A percentile compares a stretch with the other conserved stretches of the same genome.
These are phyloP conservation scores for Setipinna tenuifilis DNA, from an alignment of 2,797 vertebrate genomes.

Conservation along the genomic window DNA sequence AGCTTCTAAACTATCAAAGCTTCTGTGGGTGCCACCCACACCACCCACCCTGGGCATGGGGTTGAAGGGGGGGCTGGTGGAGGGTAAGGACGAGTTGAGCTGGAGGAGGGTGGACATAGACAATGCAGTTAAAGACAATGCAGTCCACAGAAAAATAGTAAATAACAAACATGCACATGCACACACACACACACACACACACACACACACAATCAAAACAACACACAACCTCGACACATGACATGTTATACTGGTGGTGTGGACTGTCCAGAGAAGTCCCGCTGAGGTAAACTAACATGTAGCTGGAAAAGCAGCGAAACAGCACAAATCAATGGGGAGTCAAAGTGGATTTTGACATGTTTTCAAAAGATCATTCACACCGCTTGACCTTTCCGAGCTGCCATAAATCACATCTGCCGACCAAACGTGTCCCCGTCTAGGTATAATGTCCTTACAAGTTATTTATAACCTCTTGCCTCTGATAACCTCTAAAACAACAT, in stretches of 20 bases:
- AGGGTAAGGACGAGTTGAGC: no score
- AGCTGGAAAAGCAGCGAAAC: background rate
- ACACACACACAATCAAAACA: background rate
- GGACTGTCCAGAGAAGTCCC: background rate
- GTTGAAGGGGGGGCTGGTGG: no score
- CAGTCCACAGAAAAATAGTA: no score
- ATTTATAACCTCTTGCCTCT: background rate
- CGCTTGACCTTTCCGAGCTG: background rate
- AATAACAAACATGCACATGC: background rate
- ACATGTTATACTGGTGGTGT: background rate
- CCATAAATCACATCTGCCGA: background rate
- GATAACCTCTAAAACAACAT: conserved; percentile 17
- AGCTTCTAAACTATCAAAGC: background rate
- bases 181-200: background rate
- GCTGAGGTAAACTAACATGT: background rate
- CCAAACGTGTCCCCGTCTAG: background rate
- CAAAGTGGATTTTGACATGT: background rate
- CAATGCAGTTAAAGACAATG: no score
- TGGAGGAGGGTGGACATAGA: no score
- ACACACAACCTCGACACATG: background rate
- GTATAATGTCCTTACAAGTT: background rate
- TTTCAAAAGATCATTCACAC: background rate
- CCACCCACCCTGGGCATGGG: background rate
- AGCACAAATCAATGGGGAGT: background rate
- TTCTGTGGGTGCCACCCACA: no score